Conservation (phyloP, 2,113 vertebrate genomes). For the Abramis brama region DNA sequence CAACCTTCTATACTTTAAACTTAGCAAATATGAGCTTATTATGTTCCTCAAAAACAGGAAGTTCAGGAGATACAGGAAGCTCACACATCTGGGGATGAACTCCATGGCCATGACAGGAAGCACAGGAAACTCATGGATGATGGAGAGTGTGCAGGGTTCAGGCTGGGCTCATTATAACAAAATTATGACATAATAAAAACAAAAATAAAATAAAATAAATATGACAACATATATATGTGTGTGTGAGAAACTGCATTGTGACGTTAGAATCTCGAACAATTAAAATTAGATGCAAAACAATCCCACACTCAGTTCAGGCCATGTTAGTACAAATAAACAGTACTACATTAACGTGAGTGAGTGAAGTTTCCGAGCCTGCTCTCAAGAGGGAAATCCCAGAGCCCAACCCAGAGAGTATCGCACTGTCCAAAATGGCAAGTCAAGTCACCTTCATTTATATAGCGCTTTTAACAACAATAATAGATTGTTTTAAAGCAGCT, state of each 20-base stretch:
- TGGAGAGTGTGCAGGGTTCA: background rate
- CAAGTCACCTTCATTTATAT: no score
- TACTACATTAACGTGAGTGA: background rate
- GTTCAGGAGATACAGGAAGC: conserved; percentile 6
- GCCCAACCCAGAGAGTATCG: no score
- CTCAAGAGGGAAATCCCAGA: no score
- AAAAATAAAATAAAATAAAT: background rate
- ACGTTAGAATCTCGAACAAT: background rate
- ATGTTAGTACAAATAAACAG: background rate
- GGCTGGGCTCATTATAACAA: background rate
- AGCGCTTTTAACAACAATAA: no score
- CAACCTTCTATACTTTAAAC: background rate
- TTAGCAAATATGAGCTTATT: background rate
- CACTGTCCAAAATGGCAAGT: no score
- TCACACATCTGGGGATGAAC: background rate
- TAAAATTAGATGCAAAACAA: background rate
- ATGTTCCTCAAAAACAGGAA: conserved; percentile 15
- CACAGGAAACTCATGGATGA: conserved; percentile 3
- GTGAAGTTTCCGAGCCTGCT: no score
- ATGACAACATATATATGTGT: no score
- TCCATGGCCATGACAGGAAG: background rate
- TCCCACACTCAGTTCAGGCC: background rate
- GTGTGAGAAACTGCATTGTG: background rate
- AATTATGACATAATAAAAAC: background rate
- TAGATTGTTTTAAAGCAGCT: no score